Conservation (phyloP, 2,113 vertebrate species). For the Silurus meridionalis region DNA sequence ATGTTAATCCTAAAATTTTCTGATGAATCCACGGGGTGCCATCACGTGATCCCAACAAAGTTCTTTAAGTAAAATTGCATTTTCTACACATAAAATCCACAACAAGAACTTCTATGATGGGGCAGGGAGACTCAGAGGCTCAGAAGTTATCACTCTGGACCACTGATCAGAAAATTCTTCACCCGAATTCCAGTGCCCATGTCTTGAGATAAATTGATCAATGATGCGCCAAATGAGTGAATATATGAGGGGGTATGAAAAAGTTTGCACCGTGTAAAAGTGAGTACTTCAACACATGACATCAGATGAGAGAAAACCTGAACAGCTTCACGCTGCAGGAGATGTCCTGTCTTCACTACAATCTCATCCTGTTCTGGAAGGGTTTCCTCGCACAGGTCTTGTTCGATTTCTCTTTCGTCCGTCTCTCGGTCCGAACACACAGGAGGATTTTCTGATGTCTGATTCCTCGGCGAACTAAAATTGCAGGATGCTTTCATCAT, state of each 20-base stretch:
- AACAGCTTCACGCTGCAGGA: not conserved
- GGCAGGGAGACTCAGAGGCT: not conserved
- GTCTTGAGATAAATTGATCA: too few species aligned
- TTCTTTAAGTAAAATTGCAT: not conserved
- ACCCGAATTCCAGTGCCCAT: too few species aligned
- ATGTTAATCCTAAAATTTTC: too few species aligned
- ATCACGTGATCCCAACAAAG: too few species aligned
- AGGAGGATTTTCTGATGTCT: constrained; percentile 2
- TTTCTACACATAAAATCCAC: not conserved
- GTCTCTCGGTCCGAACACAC: not conserved
- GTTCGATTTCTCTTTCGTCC: not conserved
- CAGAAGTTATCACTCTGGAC: not conserved
- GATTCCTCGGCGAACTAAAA: constrained; percentile 43
- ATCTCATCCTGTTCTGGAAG: not conserved
- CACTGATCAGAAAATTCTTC: not conserved
- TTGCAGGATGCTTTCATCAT: constrained; percentile 31
- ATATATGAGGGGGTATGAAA: too few species aligned
- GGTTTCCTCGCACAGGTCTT: not conserved
- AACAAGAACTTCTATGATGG: not conserved
- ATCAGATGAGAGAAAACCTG: not conserved
- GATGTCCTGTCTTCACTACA: too few species aligned
- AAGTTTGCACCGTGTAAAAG: not conserved
- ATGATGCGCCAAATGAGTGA: too few species aligned
- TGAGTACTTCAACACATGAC: not conserved
- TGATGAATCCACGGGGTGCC: too few species aligned